These are phyloP conservation scores for Hormaphis cornu DNA, from an alignment of 1,140 invertebrate genomes.

Conservation along the genomic window DNA sequence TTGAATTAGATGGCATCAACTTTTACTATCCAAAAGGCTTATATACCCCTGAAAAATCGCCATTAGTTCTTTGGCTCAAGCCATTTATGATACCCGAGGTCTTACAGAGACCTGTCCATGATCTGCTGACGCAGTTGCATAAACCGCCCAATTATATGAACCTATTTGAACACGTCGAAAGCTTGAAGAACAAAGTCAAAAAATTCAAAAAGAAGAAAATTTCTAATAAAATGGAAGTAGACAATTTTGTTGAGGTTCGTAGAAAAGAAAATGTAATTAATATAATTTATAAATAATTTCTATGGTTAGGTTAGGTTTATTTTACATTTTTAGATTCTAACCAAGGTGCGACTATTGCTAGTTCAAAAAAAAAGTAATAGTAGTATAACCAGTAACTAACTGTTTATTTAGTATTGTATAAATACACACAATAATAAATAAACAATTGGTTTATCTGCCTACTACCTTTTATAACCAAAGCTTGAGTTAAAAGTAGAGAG, in stretches of 20 bases:
- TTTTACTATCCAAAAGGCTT: slow-evolving; percentile 71
- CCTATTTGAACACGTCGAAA: background rate
- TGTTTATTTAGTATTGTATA: too few relatives aligned
- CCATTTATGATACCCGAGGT: slow-evolving; percentile 36
- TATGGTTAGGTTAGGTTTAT: too few relatives aligned
- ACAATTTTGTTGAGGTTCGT: slow-evolving; percentile 21
- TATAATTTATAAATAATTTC: too few relatives aligned
- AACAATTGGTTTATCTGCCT: too few relatives aligned
- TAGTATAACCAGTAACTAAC: too few relatives aligned
- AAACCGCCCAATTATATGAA: slow-evolving; percentile 3
- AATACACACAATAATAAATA: too few relatives aligned
- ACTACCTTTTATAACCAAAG: too few relatives aligned
- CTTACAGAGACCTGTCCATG: background rate
- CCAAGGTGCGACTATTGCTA: too few relatives aligned
- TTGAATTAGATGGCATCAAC: slow-evolving; percentile 56
- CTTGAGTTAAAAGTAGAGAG: too few relatives aligned
- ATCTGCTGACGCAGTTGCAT: background rate
- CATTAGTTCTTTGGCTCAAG: slow-evolving; percentile 56
- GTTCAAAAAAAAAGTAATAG: too few relatives aligned
- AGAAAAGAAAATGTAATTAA: background rate
- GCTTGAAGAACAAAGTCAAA: background rate
- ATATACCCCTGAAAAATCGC: slow-evolving; percentile 68
- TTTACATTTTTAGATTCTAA: too few relatives aligned
- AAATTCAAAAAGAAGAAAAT: background rate
- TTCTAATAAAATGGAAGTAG: slow-evolving; percentile 15